phyloP scores from a whole-genome alignment of 2,888 invertebrate genomes.

The Minunthozetes semirufus region DNA sequence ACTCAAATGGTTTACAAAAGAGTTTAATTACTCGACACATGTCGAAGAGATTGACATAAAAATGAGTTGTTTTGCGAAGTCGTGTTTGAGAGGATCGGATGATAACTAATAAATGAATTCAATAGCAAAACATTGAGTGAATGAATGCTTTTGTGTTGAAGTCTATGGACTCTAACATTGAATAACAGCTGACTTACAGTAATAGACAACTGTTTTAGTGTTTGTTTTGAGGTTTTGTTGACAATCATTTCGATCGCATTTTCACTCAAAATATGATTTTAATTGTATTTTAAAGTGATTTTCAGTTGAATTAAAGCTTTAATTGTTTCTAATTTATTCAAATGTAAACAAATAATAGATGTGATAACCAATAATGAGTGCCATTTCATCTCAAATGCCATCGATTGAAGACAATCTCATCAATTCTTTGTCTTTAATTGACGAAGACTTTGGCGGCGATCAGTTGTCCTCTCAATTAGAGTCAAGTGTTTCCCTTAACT shows the following conservation, averaged over 20 bases:
- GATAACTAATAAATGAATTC: background rate
- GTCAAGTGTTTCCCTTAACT: background rate
- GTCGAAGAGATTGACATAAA: no score
- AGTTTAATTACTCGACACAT: no score
- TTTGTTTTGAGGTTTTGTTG: background rate
- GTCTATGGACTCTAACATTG: background rate
- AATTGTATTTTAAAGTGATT: background rate
- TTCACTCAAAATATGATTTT: background rate
- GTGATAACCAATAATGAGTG: slow-evolving; percentile 10
- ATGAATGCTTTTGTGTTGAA: background rate
- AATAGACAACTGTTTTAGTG: background rate
- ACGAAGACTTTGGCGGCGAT: background rate
- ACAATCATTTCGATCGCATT: background rate
- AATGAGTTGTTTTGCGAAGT: no score
- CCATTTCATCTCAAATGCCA: slow-evolving; percentile 7
- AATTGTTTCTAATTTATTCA: background rate
- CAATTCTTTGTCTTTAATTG: background rate
- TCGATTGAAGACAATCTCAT: slow-evolving; percentile 12
- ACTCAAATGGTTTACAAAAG: background rate
- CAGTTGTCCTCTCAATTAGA: slow-evolving; percentile 21
- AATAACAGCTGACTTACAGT: background rate
- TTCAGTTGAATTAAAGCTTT: background rate
- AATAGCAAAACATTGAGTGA: background rate
- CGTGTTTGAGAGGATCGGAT: no score
- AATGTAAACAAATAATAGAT: background rate